Evolutionary conservation across 2,113 vertebrate species (phyloP).

Genomic region (Pandion haliaetus): DNA sequence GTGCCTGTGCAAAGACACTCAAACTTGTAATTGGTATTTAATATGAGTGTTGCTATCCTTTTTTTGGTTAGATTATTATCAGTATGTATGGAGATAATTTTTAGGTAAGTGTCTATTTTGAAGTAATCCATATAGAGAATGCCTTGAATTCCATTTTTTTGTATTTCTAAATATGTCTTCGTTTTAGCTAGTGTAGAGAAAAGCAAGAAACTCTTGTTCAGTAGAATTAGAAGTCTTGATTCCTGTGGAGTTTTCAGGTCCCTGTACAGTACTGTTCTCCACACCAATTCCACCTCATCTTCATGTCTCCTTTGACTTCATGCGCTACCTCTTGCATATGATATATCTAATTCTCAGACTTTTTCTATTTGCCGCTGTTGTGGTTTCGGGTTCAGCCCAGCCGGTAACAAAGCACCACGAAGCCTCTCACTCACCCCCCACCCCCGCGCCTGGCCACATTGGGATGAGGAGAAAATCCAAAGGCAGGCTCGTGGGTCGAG

Average conservation of each 20-base stretch:
- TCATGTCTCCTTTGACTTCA: background rate
- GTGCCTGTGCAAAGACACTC: background rate
- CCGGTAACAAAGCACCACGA: too few relatives aligned
- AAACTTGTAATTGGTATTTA: background rate
- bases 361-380: background rate
- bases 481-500: too few relatives aligned
- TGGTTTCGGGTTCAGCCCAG: too few relatives aligned
- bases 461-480: too few relatives aligned
- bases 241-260: background rate
- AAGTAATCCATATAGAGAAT: background rate
- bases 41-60: background rate
- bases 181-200: background rate
- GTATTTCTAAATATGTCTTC: background rate
- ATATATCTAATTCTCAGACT: background rate
- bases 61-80: background rate
- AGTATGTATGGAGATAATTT: background rate
- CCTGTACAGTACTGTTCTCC: background rate
- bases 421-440: too few relatives aligned
- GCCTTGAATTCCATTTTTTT: background rate
- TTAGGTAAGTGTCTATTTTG: background rate
- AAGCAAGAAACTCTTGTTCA: background rate
- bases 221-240: background rate
- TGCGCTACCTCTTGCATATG: background rate
- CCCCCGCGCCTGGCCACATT: too few relatives aligned
- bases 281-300: background rate